Evolutionary conservation across 2,113 vertebrate species (phyloP), one percentile per base, ranked within the genome.

Genomic region (Hippocampus guttulatus): DNA sequence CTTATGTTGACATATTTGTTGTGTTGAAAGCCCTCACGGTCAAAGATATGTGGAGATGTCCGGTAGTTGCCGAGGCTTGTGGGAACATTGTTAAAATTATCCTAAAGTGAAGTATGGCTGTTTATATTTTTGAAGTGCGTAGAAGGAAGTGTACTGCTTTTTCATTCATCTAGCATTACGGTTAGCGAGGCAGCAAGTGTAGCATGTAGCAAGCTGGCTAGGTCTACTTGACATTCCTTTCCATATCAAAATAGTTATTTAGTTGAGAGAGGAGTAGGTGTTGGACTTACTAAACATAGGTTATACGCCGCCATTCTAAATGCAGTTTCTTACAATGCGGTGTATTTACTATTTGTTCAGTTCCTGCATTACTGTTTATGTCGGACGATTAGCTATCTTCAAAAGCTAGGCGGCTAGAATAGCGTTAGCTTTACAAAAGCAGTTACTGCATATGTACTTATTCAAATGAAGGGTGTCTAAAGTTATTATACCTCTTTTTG

Each of bases 121-220:
- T 92, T 86, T 88, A 85, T 84, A 81, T 87, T 84, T 86, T 47
- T 74, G 57, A 90, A 90, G 90, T 93, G 92, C 92, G 92, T 91
- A 89, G 81, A 90, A 88, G 89, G 83, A 82, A 91, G 90, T 87
- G 79, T 84, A 43, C 71, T 66, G 81, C 76, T 23, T 81, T 85
- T 86, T 86, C 84, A 85, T 88, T 87, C 82, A 83, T 81, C 68
- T 70, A 76, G 68, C 70, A 63, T 68, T 79, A 76, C 79, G 73
- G 79, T 77, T 84, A 82, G 85, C 84, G 71, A 82, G 64, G 79
- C 79, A 83, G 80, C 86, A 85, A 76, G 67, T 77, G 84, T 82
- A 83, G 83, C 72, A 61, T 47, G 58, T 65, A 76, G 81, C 71
- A 73, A 82, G 45, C 71, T 41, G 75, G 81, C 79, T 89, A 85